phyloP scores from a whole-genome alignment of 2,888 invertebrate genomes.

The Macroteleia sp. region DNA sequence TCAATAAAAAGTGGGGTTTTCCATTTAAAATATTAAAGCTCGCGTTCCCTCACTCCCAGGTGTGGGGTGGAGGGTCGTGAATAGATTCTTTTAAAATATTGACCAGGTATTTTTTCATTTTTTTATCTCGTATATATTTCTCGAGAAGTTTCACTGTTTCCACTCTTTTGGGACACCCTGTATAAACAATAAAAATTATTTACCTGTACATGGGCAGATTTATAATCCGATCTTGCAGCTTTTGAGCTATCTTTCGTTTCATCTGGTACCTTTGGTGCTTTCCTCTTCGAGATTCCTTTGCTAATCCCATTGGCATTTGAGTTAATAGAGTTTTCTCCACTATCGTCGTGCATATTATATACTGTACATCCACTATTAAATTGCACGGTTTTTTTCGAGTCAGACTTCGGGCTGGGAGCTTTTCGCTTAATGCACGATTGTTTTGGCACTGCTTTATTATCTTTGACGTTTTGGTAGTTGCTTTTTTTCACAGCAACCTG shows the following conservation, averaged over 20 bases:
- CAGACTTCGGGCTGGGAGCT: slow-evolving; percentile 60
- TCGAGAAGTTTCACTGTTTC: too few relatives aligned
- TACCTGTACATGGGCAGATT: slow-evolving; percentile 47
- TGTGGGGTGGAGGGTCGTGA: too few relatives aligned
- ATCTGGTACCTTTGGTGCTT: slow-evolving; percentile 68
- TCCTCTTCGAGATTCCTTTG: slow-evolving; percentile 60
- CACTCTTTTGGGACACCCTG: too few relatives aligned
- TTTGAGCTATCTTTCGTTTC: slow-evolving; percentile 10
- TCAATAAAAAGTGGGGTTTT: too few relatives aligned
- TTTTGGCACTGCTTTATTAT: slow-evolving; percentile 23
- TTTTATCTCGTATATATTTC: too few relatives aligned
- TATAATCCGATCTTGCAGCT: slow-evolving; percentile 21
- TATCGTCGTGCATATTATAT: slow-evolving; percentile 58
- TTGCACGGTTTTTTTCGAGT: slow-evolving; percentile 75
- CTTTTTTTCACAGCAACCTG: too few relatives aligned
- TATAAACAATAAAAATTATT: too few relatives aligned
- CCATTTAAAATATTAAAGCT: too few relatives aligned
- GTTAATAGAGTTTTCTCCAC: slow-evolving; percentile 33
- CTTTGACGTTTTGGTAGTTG: too few relatives aligned
- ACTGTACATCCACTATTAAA: slow-evolving; percentile 71
- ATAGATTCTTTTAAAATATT: too few relatives aligned
- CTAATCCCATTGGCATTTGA: slow-evolving; percentile 53
- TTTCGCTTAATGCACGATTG: slow-evolving; percentile 69
- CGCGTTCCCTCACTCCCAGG: too few relatives aligned
- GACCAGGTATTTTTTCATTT: too few relatives aligned